Conservation (phyloP, 2,888 invertebrate species). For the Thalpophila matura region DNA sequence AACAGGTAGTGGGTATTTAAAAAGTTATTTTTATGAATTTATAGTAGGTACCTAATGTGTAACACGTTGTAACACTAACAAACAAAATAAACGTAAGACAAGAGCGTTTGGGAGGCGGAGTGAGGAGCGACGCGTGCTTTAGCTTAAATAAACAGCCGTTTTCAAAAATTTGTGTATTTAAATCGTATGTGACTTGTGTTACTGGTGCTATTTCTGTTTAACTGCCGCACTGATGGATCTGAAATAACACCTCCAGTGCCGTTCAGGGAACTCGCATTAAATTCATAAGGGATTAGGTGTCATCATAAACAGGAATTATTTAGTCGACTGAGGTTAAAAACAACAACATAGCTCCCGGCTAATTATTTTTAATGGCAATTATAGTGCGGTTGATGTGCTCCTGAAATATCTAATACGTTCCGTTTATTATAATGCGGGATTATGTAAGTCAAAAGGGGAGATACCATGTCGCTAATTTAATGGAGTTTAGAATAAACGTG, state of each 20-base stretch:
- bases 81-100: conserved; percentile 58
- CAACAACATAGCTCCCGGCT: conserved; percentile 78
- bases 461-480: conserved; percentile 49
- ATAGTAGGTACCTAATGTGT: conserved; percentile 55
- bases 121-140: conserved; percentile 79
- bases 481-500: conserved; percentile 42
- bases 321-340: conserved; percentile 89
- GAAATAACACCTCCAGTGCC: conserved; percentile 85
- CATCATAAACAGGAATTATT: conserved; percentile 91
- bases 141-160: conserved; percentile 89
- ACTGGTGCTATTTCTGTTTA: conserved; percentile 87
- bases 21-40: conserved; percentile 54
- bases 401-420: conserved; percentile 67
- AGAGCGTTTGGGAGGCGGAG: conserved; percentile 46
- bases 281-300: conserved; percentile 90
- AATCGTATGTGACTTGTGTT: conserved; percentile 90
- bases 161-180: conserved; percentile 91
- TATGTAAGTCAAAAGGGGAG: conserved; percentile 62
- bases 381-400: conserved; percentile 70
- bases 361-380: conserved; percentile 78
- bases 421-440: conserved; percentile 58
- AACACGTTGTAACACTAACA: conserved; percentile 57
- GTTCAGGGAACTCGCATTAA: conserved; percentile 86
- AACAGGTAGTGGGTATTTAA: conserved; percentile 43
- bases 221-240: conserved; percentile 86